Evolutionary conservation across 2,888 invertebrate species (phyloP).

Genomic region (Volucella bombylans): DNA sequence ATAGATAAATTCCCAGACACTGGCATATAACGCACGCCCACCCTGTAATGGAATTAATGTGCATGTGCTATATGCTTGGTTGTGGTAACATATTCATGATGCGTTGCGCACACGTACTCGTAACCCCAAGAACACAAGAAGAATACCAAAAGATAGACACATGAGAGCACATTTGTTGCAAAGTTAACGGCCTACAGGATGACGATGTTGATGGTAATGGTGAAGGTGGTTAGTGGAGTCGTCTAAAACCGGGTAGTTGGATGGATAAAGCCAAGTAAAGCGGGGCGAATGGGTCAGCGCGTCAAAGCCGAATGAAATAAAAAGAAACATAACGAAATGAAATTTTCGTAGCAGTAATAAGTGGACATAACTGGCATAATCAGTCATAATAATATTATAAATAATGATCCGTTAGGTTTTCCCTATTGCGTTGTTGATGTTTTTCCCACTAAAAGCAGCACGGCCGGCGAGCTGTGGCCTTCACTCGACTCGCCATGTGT

Average conservation of each 20-base stretch:
- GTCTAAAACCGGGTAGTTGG: neutral
- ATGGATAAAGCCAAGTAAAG: slow-evolving; percentile 13
- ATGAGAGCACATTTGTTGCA: slow-evolving; percentile 33
- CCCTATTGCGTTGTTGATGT: slow-evolving; percentile 63
- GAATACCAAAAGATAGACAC: slow-evolving; percentile 18
- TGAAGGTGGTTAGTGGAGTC: neutral
- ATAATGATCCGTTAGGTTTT: slow-evolving; percentile 69
- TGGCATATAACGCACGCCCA: slow-evolving; percentile 4
- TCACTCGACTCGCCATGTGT: neutral
- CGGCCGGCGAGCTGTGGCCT: neutral
- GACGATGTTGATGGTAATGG: neutral
- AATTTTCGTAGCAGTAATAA: slow-evolving; percentile 33
- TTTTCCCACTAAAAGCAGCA: slow-evolving; percentile 6
- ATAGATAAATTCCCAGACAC: neutral
- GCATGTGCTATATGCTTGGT: neutral
- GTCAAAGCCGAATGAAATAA: slow-evolving; percentile 48
- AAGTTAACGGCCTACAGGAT: slow-evolving; percentile 33
- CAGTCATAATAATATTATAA: slow-evolving; percentile 71
- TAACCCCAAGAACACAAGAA: neutral
- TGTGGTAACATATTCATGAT: neutral
- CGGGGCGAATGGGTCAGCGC: slow-evolving; percentile 14
- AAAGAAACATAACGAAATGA: neutral
- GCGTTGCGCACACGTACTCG: neutral
- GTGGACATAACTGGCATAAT: slow-evolving; percentile 72
- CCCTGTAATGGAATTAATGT: neutral